phyloP scores from a whole-genome alignment of 2,113 vertebrate species.

The Galbula dea region DNA sequence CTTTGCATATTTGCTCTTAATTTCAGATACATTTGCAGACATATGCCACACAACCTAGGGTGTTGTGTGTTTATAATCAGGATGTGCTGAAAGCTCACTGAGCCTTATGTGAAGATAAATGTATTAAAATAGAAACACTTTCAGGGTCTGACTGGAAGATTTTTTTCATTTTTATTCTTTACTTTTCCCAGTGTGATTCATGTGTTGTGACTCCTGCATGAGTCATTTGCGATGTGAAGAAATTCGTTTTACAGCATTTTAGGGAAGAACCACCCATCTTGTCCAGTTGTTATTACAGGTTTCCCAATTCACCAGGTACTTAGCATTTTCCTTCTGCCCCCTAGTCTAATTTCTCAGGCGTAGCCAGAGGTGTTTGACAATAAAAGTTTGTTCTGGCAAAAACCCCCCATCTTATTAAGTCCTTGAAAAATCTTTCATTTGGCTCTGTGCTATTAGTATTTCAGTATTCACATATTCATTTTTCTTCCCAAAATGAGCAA shows the following conservation, averaged over 20 bases:
- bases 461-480: not conserved
- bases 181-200: not conserved
- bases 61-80: not conserved
- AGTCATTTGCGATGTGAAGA: not conserved
- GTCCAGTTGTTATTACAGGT: not conserved
- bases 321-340: not conserved
- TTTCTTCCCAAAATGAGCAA: slow-evolving; percentile 7
- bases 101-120: not conserved
- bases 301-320: not conserved
- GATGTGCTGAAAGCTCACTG: not conserved
- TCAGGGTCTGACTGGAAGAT: not conserved
- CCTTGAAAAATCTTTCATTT: not conserved
- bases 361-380: not conserved
- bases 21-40: not conserved
- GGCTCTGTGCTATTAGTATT: not conserved
- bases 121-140: not conserved
- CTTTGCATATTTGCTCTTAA: not conserved
- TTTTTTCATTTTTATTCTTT: not conserved
- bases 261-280: not conserved
- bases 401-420: not conserved
- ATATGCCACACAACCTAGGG: too few species aligned
- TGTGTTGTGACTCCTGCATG: not conserved
- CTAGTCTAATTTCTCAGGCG: not conserved
- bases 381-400: not conserved
- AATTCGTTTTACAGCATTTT: not conserved